Percentiles rank a stretch among this genome's conserved stretches.
Conservation (phyloP, 2,888 invertebrate genomes). For the Amiota communis region DNA sequence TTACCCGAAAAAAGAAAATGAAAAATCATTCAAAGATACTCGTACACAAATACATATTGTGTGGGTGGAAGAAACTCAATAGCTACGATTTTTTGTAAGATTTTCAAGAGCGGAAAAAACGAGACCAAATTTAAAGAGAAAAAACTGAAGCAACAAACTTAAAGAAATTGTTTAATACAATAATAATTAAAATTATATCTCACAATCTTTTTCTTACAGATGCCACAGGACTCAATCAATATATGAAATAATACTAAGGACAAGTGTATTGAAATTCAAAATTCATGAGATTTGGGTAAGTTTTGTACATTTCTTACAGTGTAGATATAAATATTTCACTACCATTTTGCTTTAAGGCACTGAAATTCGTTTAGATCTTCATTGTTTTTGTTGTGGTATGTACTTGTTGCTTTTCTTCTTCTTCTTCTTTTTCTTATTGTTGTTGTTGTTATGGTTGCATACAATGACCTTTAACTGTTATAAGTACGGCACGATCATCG, state of each 20-base stretch:
- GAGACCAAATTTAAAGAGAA: background rate
- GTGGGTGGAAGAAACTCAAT: constrained; percentile 34
- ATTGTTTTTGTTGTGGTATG: constrained; percentile 20
- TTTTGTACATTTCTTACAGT: background rate
- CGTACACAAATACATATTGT: constrained; percentile 18
- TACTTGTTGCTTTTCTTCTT: constrained; percentile 8
- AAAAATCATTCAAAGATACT: constrained; percentile 7
- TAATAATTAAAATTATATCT: too few relatives aligned
- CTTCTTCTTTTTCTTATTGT: constrained; percentile 18
- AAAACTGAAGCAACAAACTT: background rate
- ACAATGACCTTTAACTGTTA: constrained; percentile 61
- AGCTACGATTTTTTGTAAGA: constrained; percentile 6
- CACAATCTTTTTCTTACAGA: too few relatives aligned
- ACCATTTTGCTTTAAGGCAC: constrained; percentile 4
- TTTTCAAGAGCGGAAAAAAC: background rate
- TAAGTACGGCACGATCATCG: constrained; percentile 59
- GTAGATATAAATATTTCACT: background rate
- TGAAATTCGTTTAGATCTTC: constrained; percentile 15
- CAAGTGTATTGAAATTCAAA: too few relatives aligned
- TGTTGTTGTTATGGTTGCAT: constrained; percentile 38
- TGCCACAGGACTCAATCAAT: too few relatives aligned
- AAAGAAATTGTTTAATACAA: too few relatives aligned
- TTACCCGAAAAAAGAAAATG: background rate
- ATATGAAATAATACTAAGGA: too few relatives aligned
- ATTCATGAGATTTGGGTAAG: background rate